Conservation (phyloP, 2,888 invertebrate genomes). For the Netelia fuscicornis region DNA sequence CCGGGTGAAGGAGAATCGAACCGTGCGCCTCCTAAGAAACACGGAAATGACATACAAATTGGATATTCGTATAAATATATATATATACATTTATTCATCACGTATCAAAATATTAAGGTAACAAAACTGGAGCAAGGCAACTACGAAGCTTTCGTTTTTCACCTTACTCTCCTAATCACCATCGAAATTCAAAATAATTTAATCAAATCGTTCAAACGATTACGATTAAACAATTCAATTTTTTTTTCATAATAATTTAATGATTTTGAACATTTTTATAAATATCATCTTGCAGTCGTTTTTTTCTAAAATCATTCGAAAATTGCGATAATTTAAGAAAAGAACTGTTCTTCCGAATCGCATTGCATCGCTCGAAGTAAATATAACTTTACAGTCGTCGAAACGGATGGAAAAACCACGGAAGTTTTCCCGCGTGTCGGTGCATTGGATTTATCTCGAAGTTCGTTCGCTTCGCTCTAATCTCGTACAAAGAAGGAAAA, state of each 20-base stretch:
- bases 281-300: no score
- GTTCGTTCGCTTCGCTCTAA: conserved; percentile 20
- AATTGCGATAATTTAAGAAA: not conserved
- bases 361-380: not conserved
- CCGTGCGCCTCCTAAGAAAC: not conserved
- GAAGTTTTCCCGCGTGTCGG: not conserved
- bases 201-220: not conserved
- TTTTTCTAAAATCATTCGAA: not conserved
- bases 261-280: no score
- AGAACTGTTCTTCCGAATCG: not conserved
- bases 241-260: no score
- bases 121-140: no score
- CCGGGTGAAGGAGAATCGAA: conserved; percentile 7
- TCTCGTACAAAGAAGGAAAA: not conserved
- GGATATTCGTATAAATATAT: not conserved
- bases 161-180: not conserved
- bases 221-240: no score
- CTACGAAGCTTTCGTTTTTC: not conserved
- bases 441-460: conserved; percentile 11
- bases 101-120: not conserved
- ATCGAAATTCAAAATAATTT: not conserved
- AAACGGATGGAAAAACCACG: not conserved
- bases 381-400: not conserved
- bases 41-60: conserved; percentile 46
- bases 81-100: not conserved